Conservation (phyloP, 2,797 vertebrate species). For the Aphelocoma californica region DNA sequence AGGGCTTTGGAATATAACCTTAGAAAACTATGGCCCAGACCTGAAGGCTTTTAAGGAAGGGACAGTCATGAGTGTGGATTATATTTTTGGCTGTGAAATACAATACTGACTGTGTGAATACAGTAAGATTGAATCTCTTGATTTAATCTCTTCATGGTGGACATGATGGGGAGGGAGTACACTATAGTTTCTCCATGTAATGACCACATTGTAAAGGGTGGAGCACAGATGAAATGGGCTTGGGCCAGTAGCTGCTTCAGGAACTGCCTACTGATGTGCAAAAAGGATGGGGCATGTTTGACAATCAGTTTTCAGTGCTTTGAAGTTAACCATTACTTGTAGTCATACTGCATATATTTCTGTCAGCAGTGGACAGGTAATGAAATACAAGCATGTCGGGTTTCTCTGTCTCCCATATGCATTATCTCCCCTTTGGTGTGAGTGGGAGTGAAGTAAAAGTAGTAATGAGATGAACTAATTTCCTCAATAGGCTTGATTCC, state of each 20-base stretch:
- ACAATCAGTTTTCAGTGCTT: constrained; percentile 26
- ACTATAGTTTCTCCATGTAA: background rate
- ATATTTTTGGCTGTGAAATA: background rate
- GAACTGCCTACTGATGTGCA: constrained; percentile 2
- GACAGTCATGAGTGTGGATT: background rate
- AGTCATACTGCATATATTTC: constrained; percentile 17
- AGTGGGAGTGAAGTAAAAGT: constrained; percentile 18
- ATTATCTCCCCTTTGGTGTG: background rate
- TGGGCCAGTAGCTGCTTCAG: background rate
- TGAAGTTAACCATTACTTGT: constrained; percentile 42
- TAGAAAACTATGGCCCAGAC: background rate
- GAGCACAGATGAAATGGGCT: background rate
- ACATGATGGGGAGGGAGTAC: background rate
- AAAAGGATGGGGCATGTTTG: background rate
- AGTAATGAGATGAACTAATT: constrained; percentile 26
- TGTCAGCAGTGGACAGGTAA: constrained; percentile 29
- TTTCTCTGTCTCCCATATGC: constrained; percentile 36
- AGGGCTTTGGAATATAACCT: background rate
- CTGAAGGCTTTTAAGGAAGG: background rate
- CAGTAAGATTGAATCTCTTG: background rate
- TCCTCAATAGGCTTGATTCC: background rate
- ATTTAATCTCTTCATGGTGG: background rate
- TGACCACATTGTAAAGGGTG: background rate
- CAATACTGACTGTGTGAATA: background rate
- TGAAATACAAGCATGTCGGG: background rate